phyloP scores from a whole-genome alignment of 2,888 invertebrate species.

The Nezara viridula region DNA sequence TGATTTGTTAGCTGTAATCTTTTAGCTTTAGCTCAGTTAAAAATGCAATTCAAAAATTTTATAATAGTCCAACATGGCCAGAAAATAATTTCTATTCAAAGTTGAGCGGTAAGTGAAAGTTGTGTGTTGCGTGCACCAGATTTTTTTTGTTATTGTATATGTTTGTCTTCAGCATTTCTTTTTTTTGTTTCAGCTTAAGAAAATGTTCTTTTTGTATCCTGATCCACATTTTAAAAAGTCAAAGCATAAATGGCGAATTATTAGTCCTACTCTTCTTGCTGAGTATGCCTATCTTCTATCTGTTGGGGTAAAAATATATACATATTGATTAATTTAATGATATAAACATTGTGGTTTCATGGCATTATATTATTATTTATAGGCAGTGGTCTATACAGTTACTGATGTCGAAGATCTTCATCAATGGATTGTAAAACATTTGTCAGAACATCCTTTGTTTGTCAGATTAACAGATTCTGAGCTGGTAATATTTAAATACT shows the following conservation, averaged over 20 bases:
- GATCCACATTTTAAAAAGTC: slow-evolving; percentile 99
- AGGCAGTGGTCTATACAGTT: slow-evolving; percentile 95
- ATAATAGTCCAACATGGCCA: too few species aligned
- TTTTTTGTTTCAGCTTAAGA: slow-evolving; percentile 78
- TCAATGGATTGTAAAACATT: slow-evolving; percentile 96
- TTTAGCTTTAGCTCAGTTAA: too few species aligned
- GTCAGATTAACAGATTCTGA: slow-evolving; percentile 80
- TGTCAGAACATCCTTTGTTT: slow-evolving; percentile 92
- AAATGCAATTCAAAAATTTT: too few species aligned
- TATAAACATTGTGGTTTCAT: not conserved
- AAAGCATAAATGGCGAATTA: slow-evolving; percentile 99
- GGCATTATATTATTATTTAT: slow-evolving; percentile 63
- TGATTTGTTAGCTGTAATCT: too few species aligned
- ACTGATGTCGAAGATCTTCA: slow-evolving; percentile 98
- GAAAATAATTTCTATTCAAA: too few species aligned
- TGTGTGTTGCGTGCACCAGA: not conserved
- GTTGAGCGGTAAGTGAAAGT: too few species aligned
- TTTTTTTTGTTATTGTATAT: not conserved
- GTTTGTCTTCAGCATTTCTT: not conserved
- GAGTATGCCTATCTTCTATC: slow-evolving; percentile 97
- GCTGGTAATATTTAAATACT: slow-evolving; percentile 73
- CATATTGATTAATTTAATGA: not conserved
- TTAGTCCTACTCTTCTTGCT: slow-evolving; percentile 90
- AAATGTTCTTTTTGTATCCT: slow-evolving; percentile 99
- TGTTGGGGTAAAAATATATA: slow-evolving; percentile 77